These are phyloP conservation scores for Eupithecia inturbata DNA, from an alignment of 2,888 invertebrate species.

Conservation along the genomic window DNA sequence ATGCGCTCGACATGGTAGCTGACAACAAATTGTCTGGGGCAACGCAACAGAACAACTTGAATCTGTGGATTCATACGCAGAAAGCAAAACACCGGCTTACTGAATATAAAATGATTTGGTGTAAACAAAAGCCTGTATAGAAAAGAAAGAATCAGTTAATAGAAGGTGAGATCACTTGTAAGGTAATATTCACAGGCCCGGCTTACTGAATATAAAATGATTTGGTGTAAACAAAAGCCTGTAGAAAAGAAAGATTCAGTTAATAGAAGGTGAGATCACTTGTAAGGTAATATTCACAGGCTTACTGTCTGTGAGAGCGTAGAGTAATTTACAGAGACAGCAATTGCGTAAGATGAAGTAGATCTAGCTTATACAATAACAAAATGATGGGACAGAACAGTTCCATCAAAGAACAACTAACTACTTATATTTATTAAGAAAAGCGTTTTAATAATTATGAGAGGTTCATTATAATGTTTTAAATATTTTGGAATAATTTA, in stretches of 20 bases:
- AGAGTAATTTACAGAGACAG: conserved; percentile 27
- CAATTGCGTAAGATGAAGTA: conserved; percentile 49
- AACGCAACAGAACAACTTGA: conserved; percentile 39
- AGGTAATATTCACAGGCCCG: not conserved
- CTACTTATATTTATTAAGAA: conserved; percentile 49
- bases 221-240: not conserved
- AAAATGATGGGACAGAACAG: conserved; percentile 56
- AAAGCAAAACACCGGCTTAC: conserved; percentile 10
- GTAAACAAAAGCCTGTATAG: not conserved
- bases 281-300: not conserved
- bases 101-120: not conserved
- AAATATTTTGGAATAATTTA: conserved; percentile 37
- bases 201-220: not conserved
- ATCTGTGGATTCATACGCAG: conserved; percentile 11
- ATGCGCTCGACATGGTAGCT: conserved; percentile 36
- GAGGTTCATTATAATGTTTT: conserved; percentile 48
- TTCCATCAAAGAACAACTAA: conserved; percentile 36
- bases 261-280: not conserved
- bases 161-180: not conserved
- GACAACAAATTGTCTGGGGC: conserved; percentile 40
- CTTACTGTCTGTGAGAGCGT: conserved; percentile 15
- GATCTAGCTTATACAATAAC: conserved; percentile 52
- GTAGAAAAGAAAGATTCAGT: not conserved
- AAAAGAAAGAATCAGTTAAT: not conserved
- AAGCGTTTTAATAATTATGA: conserved; percentile 46